A percentile compares a stretch with the other conserved stretches of the same genome.
phyloP scores from a whole-genome alignment of 2,113 vertebrate species.

The Centropus unirufus region DNA sequence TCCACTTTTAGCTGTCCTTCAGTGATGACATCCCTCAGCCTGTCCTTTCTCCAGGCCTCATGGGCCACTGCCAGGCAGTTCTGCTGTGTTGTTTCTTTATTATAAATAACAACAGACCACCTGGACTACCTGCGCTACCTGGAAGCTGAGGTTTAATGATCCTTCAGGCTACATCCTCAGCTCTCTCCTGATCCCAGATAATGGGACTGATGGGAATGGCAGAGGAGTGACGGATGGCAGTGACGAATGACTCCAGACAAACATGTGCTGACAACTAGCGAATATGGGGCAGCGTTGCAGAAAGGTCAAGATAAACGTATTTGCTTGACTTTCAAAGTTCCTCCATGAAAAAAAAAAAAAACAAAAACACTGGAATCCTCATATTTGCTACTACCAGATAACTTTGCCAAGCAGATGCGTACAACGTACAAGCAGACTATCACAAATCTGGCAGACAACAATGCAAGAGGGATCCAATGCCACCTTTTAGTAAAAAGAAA shows the following conservation, averaged over 20 bases:
- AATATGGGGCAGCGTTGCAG: constrained; percentile 92
- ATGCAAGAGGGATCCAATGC: rapidly evolving
- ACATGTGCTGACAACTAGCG: constrained; percentile 92
- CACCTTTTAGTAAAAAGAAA: background rate
- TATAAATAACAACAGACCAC: constrained; percentile 99
- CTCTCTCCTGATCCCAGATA: constrained; percentile 89
- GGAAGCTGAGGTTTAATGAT: constrained; percentile 90
- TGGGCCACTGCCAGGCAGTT: constrained; percentile 87
- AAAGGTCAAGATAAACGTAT: constrained; percentile 91
- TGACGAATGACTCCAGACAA: constrained; percentile 91
- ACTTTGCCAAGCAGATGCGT: background rate
- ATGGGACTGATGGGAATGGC: constrained; percentile 92
- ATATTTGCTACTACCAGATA: background rate
- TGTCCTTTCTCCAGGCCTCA: constrained; percentile 82
- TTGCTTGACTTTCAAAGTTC: constrained; percentile 94
- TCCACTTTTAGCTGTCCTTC: constrained; percentile 97
- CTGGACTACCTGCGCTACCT: constrained; percentile 89
- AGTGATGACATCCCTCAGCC: constrained; percentile 85
- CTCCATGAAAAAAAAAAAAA: constrained; percentile 61
- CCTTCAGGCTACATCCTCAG: constrained; percentile 85
- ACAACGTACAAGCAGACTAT: background rate
- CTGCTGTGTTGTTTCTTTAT: constrained; percentile 94
- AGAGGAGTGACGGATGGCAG: constrained; percentile 93
- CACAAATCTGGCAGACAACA: background rate
- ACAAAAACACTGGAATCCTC: background rate